A percentile compares a stretch with the other conserved stretches of the same genome.
Evolutionary conservation across 2,888 invertebrate species (phyloP).

Genomic region (Amiota minor): DNA sequence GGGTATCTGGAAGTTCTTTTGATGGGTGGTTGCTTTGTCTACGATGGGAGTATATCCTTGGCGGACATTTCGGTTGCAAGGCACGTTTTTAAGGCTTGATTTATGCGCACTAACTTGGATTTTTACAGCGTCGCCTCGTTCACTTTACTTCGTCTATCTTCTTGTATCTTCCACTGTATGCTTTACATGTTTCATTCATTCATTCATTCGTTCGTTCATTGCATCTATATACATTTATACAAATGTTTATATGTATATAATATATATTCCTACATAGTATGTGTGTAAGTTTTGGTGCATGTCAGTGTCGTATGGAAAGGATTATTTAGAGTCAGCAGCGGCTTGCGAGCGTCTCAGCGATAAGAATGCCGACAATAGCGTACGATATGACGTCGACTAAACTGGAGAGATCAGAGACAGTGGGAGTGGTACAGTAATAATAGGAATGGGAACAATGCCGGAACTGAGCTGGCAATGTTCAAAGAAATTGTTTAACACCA

Average conservation of each 20-base stretch:
- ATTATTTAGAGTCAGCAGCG: conserved; percentile 68
- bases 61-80: conserved; percentile 67
- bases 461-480: conserved; percentile 41
- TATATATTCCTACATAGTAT: too few relatives aligned
- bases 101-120: conserved; percentile 69
- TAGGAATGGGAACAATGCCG: conserved; percentile 45
- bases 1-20: not conserved
- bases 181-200: not conserved
- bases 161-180: not conserved
- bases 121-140: conserved; percentile 53
- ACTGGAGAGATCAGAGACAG: not conserved
- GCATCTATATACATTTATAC: not conserved
- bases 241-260: not conserved
- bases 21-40: not conserved
- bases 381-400: conserved; percentile 27
- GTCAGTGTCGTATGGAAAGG: conserved; percentile 61
- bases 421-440: conserved; percentile 55
- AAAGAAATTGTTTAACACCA: conserved; percentile 35
- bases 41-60: conserved; percentile 49
- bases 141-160: conserved; percentile 10
- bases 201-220: not conserved
- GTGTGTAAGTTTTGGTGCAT: conserved; percentile 35
- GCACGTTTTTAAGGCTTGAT: conserved; percentile 70
- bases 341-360: conserved; percentile 64
- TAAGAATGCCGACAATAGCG: conserved; percentile 56